phyloP scores from a whole-genome alignment of 2,113 vertebrate genomes.

The Tautogolabrus adspersus region DNA sequence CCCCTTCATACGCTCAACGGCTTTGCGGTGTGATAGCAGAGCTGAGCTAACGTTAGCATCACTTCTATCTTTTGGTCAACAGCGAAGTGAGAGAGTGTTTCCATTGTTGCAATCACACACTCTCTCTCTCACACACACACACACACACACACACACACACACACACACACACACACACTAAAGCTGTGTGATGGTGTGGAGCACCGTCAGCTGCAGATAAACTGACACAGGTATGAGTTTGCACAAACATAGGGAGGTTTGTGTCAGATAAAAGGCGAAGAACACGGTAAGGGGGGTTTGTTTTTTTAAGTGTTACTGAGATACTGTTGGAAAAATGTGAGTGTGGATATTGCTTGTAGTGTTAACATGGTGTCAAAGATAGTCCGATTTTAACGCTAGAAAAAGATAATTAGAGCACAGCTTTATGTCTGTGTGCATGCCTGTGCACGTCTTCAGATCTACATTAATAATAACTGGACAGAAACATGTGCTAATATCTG shows the following conservation, averaged over 20 bases:
- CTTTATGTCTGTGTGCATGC: background rate
- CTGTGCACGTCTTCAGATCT: background rate
- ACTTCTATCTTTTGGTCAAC: slow-evolving; percentile 61
- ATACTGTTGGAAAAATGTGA: too few species aligned
- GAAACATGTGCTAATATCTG: too few species aligned
- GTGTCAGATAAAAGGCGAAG: slow-evolving; percentile 14
- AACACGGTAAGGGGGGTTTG: background rate
- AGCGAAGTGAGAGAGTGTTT: slow-evolving; percentile 9
- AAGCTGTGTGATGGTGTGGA: background rate
- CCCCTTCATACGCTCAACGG: slow-evolving; percentile 56
- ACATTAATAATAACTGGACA: too few species aligned
- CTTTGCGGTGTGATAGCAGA: slow-evolving; percentile 54
- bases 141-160: too few species aligned
- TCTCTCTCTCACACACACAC: too few species aligned
- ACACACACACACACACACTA: too few species aligned
- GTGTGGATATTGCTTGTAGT: background rate
- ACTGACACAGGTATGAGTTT: slow-evolving; percentile 43
- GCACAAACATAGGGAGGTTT: slow-evolving; percentile 38
- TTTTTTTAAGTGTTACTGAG: too few species aligned
- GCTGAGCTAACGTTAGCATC: slow-evolving; percentile 69
- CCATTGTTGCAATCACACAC: slow-evolving; percentile 46
- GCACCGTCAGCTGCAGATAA: slow-evolving; percentile 57
- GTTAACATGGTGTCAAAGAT: too few species aligned
- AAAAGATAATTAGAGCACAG: background rate
- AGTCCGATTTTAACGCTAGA: background rate